Evolutionary conservation across 2,113 vertebrate genomes (phyloP).

Genomic region (Gadus macrocephalus): DNA sequence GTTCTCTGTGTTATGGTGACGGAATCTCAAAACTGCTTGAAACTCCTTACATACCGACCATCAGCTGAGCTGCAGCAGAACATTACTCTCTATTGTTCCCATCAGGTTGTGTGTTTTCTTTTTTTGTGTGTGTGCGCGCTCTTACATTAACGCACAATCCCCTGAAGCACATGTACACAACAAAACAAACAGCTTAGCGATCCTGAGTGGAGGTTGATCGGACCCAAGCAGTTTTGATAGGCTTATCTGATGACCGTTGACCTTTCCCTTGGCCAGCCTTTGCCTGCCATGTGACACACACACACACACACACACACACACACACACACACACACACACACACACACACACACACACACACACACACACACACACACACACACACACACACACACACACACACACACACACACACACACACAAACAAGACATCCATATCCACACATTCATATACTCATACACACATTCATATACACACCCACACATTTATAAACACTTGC

Average conservation of each 20-base stretch:
- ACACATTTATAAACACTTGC: not conserved
- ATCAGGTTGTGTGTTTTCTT: not conserved
- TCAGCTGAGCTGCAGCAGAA: conserved; percentile 53
- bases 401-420: not conserved
- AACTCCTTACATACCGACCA: conserved; percentile 46
- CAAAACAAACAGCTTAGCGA: conserved; percentile 58
- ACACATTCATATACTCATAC: no score
- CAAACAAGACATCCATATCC: no score
- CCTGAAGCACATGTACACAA: conserved; percentile 12
- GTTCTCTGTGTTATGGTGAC: conserved; percentile 52
- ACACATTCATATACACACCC: no score
- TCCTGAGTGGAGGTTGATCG: conserved; percentile 39
- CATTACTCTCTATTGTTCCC: conserved; percentile 56
- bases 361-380: no score
- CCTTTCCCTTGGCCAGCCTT: conserved; percentile 6
- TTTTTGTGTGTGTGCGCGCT: conserved; percentile 1
- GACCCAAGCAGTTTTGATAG: conserved; percentile 37
- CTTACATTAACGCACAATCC: conserved; percentile 9
- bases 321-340: not conserved
- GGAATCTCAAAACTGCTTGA: conserved; percentile 55
- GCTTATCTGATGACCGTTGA: conserved; percentile 54
- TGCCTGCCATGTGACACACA: conserved; percentile 24
- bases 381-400: not conserved
- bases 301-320: not conserved
- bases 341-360: conserved; percentile 10